phyloP scores from a whole-genome alignment of 2,888 invertebrate genomes.

The Apodemia duryi region DNA sequence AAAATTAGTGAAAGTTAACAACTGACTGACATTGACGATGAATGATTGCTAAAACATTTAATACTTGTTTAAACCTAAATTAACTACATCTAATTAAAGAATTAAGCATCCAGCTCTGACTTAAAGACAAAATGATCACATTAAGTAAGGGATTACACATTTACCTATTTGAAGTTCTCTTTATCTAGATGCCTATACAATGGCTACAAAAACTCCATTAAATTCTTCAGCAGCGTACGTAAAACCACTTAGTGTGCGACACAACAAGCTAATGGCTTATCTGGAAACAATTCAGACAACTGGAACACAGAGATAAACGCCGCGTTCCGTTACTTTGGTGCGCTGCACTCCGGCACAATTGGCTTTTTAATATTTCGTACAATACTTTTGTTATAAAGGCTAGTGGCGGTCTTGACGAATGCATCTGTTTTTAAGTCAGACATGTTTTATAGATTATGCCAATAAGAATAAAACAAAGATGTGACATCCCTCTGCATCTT shows the following conservation, averaged over 20 bases:
- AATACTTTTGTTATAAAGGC: background rate
- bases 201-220: conserved; percentile 5
- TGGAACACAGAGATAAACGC: conserved; percentile 10
- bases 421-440: background rate
- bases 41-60: no score
- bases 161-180: background rate
- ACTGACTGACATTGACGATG: no score
- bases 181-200: background rate
- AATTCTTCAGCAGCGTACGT: conserved; percentile 2
- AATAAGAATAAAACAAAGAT: no score
- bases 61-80: no score
- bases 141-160: no score
- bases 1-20: no score
- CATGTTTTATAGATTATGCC: no score
- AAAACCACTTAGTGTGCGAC: conserved; percentile 13
- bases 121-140: no score
- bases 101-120: no score
- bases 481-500: no score
- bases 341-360: conserved; percentile 8
- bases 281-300: conserved; percentile 15
- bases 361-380: conserved; percentile 13
- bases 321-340: conserved; percentile 9
- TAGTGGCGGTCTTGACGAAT: background rate
- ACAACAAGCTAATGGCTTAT: conserved; percentile 15
- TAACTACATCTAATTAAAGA: no score